Percentiles rank a stretch among this genome's conserved stretches.
phyloP scores from a whole-genome alignment of 1,140 invertebrate genomes.

The Hestina assimilis region DNA sequence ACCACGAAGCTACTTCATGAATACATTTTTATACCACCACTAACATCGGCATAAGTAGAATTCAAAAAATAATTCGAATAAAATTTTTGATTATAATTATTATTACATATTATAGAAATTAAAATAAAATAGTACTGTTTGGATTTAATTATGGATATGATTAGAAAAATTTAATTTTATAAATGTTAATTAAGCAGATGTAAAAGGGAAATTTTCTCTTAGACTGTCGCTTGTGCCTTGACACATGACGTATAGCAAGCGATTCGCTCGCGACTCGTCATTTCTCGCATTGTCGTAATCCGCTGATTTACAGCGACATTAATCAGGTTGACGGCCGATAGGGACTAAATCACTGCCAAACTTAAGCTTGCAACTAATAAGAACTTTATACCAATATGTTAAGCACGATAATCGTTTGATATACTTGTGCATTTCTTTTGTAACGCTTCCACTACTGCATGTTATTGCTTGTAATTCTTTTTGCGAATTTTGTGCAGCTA shows the following conservation, averaged over 20 bases:
- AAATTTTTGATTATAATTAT: too few species aligned
- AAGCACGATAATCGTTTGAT: constrained; percentile 40
- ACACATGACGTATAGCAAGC: constrained; percentile 46
- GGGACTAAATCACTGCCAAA: constrained; percentile 71
- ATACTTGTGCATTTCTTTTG: constrained; percentile 26
- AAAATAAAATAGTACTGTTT: too few species aligned
- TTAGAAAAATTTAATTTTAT: too few species aligned
- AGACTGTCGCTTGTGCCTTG: constrained; percentile 23
- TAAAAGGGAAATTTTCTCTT: too few species aligned
- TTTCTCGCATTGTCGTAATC: constrained; percentile 78
- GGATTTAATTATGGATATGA: too few species aligned
- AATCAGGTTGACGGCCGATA: constrained; percentile 76
- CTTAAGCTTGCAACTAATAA: constrained; percentile 37
- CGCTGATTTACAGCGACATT: constrained; percentile 77
- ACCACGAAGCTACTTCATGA: too few species aligned
- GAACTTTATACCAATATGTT: constrained; percentile 34
- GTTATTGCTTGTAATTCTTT: constrained; percentile 76
- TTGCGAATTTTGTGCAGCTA: constrained; percentile 67
- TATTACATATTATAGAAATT: too few species aligned
- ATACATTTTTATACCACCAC: too few species aligned
- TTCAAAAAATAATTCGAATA: too few species aligned
- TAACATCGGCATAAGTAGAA: too few species aligned
- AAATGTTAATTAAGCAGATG: too few species aligned
- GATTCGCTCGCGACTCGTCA: constrained; percentile 73
- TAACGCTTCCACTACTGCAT: constrained; percentile 67